phyloP scores from a whole-genome alignment of 2,797 vertebrate genomes.

The Apogon hyalosoma region DNA sequence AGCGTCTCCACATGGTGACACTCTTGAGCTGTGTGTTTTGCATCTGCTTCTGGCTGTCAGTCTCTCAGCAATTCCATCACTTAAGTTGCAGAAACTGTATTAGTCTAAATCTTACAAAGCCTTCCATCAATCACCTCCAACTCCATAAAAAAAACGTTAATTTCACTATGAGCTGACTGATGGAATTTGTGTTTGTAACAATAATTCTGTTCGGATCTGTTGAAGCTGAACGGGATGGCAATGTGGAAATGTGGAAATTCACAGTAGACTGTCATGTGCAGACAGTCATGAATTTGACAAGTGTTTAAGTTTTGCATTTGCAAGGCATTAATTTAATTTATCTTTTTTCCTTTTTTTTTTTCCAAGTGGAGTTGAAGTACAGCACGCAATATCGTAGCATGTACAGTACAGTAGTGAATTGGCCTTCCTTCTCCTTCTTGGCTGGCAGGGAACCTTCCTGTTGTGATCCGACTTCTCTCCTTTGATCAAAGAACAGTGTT shows the following conservation, averaged over 20 bases:
- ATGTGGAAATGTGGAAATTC: constrained; percentile 41
- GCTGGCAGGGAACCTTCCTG: constrained; percentile 85
- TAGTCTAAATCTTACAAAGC: constrained; percentile 71
- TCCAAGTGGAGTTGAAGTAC: constrained; percentile 47
- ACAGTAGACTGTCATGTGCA: constrained; percentile 39
- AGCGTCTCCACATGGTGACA: constrained; percentile 79
- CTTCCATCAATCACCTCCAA: constrained; percentile 70
- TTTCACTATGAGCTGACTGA: constrained; percentile 43
- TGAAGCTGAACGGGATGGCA: background rate
- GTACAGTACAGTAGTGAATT: constrained; percentile 62
- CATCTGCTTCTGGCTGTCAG: constrained; percentile 25
- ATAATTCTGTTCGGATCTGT: constrained; percentile 60
- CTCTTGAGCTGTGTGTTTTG: constrained; percentile 80
- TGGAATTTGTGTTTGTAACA: constrained; percentile 58
- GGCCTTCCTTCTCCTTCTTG: constrained; percentile 75
- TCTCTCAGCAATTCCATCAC: constrained; percentile 76
- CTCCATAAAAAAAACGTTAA: constrained; percentile 47
- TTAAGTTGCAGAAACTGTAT: constrained; percentile 74
- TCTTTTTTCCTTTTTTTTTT: constrained; percentile 13
- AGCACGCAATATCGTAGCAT: constrained; percentile 53
- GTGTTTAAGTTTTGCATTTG: constrained; percentile 51
- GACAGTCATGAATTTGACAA: constrained; percentile 47
- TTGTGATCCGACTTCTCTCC: constrained; percentile 82
- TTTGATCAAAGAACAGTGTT: constrained; percentile 86
- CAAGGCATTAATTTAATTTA: constrained; percentile 37